Conservation (phyloP, 2,888 invertebrate species). For the Dicyrtoma fusca region DNA sequence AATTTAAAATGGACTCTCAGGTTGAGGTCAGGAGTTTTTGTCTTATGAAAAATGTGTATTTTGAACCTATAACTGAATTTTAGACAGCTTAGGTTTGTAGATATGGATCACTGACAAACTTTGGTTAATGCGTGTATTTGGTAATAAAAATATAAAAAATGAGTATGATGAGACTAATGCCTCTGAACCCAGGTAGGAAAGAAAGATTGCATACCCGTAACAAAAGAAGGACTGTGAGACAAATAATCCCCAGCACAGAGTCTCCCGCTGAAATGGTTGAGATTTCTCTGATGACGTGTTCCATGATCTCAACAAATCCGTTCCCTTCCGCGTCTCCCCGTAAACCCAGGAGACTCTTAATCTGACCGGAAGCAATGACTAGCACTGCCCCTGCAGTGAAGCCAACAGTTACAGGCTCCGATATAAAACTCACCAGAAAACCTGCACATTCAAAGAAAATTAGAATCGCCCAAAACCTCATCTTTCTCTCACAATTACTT, state of each 20-base stretch:
- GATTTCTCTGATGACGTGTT: slow-evolving; percentile 42
- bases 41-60: no score
- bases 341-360: slow-evolving; percentile 72
- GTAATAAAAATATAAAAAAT: neutral
- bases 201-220: slow-evolving; percentile 30
- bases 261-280: slow-evolving; percentile 41
- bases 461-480: no score
- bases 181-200: no score
- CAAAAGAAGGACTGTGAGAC: slow-evolving; percentile 73
- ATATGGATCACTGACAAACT: neutral
- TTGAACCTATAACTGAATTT: no score
- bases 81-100: no score
- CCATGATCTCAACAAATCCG: slow-evolving; percentile 51
- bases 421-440: slow-evolving; percentile 82
- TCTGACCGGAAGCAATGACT: slow-evolving; percentile 81
- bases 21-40: no score
- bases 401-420: slow-evolving; percentile 78
- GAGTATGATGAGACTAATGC: no score
- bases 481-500: no score
- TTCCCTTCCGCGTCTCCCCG: slow-evolving; percentile 40
- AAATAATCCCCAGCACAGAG: slow-evolving; percentile 61
- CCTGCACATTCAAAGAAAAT: slow-evolving; percentile 66
- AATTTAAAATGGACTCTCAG: no score
- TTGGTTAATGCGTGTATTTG: no score
- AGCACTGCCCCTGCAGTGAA: slow-evolving; percentile 85